These are phyloP conservation scores for Bilobella aurantiaca DNA, from an alignment of 1,140 invertebrate species.

Conservation along the genomic window DNA sequence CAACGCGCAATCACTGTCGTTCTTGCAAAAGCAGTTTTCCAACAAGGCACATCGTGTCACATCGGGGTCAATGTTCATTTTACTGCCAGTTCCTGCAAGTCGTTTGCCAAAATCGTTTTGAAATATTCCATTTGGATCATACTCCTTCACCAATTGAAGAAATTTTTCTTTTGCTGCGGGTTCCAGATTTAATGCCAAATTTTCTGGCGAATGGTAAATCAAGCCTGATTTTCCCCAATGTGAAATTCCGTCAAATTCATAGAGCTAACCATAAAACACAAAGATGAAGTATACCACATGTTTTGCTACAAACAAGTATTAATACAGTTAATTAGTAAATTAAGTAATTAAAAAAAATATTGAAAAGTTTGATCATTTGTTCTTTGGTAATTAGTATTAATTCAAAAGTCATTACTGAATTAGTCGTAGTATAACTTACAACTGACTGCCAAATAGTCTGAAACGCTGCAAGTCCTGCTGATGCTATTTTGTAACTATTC, in stretches of 20 bases:
- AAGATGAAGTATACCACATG: neutral
- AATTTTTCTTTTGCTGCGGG: neutral
- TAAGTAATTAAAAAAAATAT: neutral
- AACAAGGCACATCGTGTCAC: conserved; percentile 16
- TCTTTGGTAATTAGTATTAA: neutral
- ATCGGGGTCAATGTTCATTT: neutral
- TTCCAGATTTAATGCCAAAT: neutral
- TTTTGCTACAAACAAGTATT: neutral
- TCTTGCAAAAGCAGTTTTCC: conserved; percentile 16
- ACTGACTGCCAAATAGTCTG: conserved; percentile 19
- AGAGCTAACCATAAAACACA: neutral
- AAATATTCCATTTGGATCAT: conserved; percentile 21
- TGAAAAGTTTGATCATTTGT: neutral
- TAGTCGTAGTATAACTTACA: conserved; percentile 6
- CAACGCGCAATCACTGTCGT: neutral
- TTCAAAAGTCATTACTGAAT: too few relatives aligned
- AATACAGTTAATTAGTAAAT: neutral
- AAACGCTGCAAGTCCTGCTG: conserved; percentile 13
- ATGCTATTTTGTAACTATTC: neutral
- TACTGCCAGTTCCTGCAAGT: neutral
- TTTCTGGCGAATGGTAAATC: neutral
- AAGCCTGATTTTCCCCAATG: conserved; percentile 19
- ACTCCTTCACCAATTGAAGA: neutral
- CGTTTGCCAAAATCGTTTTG: conserved; percentile 18
- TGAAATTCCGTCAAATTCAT: conserved; percentile 3